Percentiles rank a stretch among this genome's conserved stretches.
Conservation (phyloP, 2,797 vertebrate species). For the Orestias chungarensis region DNA sequence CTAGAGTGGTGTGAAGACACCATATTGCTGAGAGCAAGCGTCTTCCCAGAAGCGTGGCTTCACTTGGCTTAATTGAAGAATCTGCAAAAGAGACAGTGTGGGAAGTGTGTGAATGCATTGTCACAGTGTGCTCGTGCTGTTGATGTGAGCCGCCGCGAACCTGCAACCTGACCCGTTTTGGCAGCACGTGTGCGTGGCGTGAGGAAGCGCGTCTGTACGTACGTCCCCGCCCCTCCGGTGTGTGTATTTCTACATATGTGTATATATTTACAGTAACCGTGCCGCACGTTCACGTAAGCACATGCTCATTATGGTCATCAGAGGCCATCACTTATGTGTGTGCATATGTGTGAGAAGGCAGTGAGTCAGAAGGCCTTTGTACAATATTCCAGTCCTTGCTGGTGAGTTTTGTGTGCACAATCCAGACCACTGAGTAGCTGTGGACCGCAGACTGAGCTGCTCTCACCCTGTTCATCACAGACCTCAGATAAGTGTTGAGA, state of each 20-base stretch:
- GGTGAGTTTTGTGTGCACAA: slow-evolving; percentile 29
- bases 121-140: slow-evolving; percentile 49
- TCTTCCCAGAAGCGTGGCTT: slow-evolving; percentile 31
- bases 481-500: slow-evolving; percentile 18
- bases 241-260: neutral
- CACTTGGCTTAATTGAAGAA: slow-evolving; percentile 46
- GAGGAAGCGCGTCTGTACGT: slow-evolving; percentile 24
- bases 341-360: slow-evolving; percentile 21
- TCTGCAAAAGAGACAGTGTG: slow-evolving; percentile 32
- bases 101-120: slow-evolving; percentile 43
- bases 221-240: slow-evolving; percentile 26
- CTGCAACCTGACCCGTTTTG: slow-evolving; percentile 36
- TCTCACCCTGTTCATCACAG: slow-evolving; percentile 37
- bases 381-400: slow-evolving; percentile 30
- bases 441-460: slow-evolving; percentile 17
- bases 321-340: slow-evolving; percentile 1
- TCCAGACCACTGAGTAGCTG: slow-evolving; percentile 24
- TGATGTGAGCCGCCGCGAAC: slow-evolving; percentile 41
- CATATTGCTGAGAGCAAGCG: slow-evolving; percentile 43
- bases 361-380: slow-evolving; percentile 51
- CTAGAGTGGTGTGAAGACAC: slow-evolving; percentile 36
- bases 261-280: slow-evolving; percentile 64
- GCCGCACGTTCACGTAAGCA: slow-evolving; percentile 40
- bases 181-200: slow-evolving; percentile 25
- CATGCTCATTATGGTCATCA: slow-evolving; percentile 55